Percentiles rank a stretch among this genome's conserved stretches.
These are phyloP conservation scores for Falco columbarius DNA, from an alignment of 2,797 vertebrate species.

Conservation along the genomic window DNA sequence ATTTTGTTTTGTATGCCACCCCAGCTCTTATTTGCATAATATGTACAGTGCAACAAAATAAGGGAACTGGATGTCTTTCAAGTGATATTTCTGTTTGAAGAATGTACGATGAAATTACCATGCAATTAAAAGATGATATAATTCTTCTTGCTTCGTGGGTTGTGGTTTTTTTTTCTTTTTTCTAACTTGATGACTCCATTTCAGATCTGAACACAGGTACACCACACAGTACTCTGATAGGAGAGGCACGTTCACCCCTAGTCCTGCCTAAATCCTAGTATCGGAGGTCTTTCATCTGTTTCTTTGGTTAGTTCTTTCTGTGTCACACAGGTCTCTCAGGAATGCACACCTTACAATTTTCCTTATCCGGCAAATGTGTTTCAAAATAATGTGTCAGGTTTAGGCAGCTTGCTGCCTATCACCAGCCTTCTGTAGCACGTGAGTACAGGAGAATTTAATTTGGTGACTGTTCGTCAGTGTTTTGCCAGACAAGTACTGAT, in stretches of 20 bases:
- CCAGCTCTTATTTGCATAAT: constrained; percentile 34
- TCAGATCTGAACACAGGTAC: not conserved
- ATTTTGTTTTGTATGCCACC: constrained; percentile 34
- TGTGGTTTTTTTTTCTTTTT: not conserved
- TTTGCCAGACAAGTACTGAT: not conserved
- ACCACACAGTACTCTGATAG: not conserved
- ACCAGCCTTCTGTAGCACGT: not conserved
- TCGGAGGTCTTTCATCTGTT: not conserved
- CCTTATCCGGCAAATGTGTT: not conserved
- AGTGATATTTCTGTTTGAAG: constrained; percentile 57
- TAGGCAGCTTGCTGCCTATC: not conserved
- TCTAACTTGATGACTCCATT: not conserved
- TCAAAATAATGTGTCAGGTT: not conserved
- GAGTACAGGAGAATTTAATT: not conserved
- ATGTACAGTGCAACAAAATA: constrained; percentile 16
- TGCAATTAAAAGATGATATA: constrained; percentile 71
- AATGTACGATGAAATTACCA: constrained; percentile 64
- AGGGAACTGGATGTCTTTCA: constrained; percentile 44
- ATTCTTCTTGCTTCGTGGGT: not conserved
- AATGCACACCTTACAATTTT: not conserved
- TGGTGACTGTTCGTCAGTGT: not conserved
- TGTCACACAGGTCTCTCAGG: not conserved
- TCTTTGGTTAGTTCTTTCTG: not conserved
- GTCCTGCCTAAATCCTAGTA: not conserved
- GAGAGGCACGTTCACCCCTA: not conserved